Base-by-base conservation (phyloP, 53 echinoderm and acorn worm species). In the Paracentrotus lividus region DNA sequence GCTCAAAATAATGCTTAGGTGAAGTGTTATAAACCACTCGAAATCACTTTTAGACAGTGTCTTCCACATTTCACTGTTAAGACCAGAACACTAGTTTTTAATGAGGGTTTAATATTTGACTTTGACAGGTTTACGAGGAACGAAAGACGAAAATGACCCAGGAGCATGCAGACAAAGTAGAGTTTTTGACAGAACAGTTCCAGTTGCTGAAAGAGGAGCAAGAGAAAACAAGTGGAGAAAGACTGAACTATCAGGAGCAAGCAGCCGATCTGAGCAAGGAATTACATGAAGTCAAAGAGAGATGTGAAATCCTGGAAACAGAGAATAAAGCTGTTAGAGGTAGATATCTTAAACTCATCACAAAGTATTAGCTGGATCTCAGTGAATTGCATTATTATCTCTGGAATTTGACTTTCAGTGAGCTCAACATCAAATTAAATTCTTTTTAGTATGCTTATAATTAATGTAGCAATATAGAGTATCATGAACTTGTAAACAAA, bases 131-230 rank as follows among this genome's bases (percentile, higher is more conserved):
- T 61, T 95, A 96, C 61, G 98, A 97, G 81, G 96, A 95, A 43
- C 94, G 96, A 43, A 97, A 97, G 88, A 88, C 96, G 51, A 96
- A 97, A 84, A 96, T 98, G 93, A 93, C 93, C 23, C 96, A 97
- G 77, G 97, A 98, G 72, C 97, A 98, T 64, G 97, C 95, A 75
- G 96, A 97, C 54, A 98, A 96, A 84, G 96, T 98, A 26, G 97
- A 96, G 85, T 98, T 98, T 59, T 93, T 98, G 88, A 96, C 96
- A 8, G 96, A 98, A 45, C 98, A 98, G 93, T 98, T 98, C 77
- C 94, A 96, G 77, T 91, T 95, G 56, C 51, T 96, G 27, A 95
- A 98, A 78, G 96, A 95, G 24, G 96, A 97, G 49, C 85, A 96
- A 92, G 96, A 95, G 64, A 94, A 94, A 88, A 95, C 96, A 0